Conservation (phyloP, 2,113 vertebrate species). For the Platysternon megacephalum region DNA sequence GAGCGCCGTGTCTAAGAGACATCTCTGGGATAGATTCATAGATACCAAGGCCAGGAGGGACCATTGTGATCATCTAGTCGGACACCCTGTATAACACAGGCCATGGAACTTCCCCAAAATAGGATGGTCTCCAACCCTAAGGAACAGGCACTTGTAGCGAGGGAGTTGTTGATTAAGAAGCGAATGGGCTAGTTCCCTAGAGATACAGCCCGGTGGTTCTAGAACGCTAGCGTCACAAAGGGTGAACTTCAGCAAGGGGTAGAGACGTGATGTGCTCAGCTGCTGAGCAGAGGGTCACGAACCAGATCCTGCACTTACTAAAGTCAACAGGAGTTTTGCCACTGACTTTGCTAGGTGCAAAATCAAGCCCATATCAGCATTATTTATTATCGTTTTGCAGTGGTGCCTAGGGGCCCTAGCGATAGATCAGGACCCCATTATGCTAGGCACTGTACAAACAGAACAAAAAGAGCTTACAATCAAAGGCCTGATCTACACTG, state of each 20-base stretch:
- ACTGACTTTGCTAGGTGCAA: background rate
- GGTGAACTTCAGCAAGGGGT: background rate
- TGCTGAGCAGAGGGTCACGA: background rate
- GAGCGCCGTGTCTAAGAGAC: too few species aligned
- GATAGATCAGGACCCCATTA: background rate
- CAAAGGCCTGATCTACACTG: too few species aligned
- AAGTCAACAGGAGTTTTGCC: background rate
- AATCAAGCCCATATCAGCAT: background rate
- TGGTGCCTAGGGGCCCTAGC: background rate
- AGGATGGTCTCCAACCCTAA: background rate
- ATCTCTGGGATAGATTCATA: too few species aligned
- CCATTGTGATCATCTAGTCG: background rate
- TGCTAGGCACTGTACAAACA: background rate
- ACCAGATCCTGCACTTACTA: background rate
- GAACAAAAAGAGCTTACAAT: background rate
- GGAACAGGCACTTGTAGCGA: background rate
- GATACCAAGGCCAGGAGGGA: too few species aligned
- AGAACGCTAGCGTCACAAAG: background rate
- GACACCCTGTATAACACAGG: too few species aligned
- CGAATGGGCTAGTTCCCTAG: background rate
- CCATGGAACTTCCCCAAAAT: background rate
- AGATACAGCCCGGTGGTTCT: background rate
- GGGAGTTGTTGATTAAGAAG: background rate
- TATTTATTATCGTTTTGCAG: background rate
- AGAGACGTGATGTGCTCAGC: background rate